Base-by-base conservation (phyloP, 2,797 vertebrate genomes). In the Loris lydekkerianus region DNA sequence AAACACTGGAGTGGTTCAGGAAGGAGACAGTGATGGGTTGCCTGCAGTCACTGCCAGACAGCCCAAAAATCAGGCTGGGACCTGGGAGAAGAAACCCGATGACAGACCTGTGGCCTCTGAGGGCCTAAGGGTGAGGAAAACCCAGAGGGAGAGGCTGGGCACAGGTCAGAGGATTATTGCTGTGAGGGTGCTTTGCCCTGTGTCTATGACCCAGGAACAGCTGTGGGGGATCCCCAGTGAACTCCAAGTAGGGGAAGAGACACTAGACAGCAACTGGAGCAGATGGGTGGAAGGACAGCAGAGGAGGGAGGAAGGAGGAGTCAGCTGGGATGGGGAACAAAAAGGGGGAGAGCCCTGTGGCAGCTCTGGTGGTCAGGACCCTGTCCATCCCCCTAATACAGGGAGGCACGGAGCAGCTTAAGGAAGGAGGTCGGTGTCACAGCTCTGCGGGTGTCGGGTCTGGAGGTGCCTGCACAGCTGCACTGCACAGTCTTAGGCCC, bases 11-110 rank as follows among this genome's bases (percentile, higher is more conserved):
- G 15, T 5, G n/a, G 15, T 7, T 65, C 4, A 0, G 40, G 27
- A 56, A 8, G 29, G 40, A 8, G 2, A 1, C 4, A 0, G 0
- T 0, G 81, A 27, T 13, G 21, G 21, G 49, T 7, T 11, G 0
- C 29, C 20, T 7, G 2, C 23, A 13, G 6, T 76, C 73, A 0
- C 78, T 63, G n/a, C 1, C 3, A 20, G 84, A 34, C 78, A 13
- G 8, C 34, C 10, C 5, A 0, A 2, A 40, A 46, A 37, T n/a
- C 78, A 61, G 49, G 21, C 37, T 17, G 78, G 27, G 60, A 58
- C 27, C 40, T n/a, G 10, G 40, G 82, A 10, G 10, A 46, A 70
- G 72, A 43, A 15, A 31, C 43, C 15, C 7, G 53, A 13, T 0
- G 37, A 21, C 43, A 34, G 56, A 2, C 3, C 37, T 37, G 21